phyloP scores from a whole-genome alignment of 2,888 invertebrate genomes.

The Choreutis nemorana region DNA sequence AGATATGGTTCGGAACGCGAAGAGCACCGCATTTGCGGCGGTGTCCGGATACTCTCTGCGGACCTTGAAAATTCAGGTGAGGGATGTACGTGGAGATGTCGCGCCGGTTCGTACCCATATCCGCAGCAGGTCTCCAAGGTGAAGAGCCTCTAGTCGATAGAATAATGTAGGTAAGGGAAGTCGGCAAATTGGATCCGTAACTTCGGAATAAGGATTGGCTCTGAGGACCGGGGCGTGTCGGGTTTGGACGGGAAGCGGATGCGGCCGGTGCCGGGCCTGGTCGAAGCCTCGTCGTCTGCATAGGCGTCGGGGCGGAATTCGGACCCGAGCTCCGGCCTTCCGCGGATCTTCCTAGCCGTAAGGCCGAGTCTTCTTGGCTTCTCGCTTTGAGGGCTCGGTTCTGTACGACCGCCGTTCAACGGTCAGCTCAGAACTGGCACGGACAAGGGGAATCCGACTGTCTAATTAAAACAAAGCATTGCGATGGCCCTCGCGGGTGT shows the following conservation, averaged over 20 bases:
- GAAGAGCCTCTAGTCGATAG: conserved; percentile 73
- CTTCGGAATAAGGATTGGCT: conserved; percentile 78
- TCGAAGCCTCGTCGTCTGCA: conserved; percentile 14
- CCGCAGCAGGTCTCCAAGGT: conserved; percentile 81
- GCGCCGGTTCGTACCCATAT: conserved; percentile 70
- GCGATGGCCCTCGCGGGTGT: conserved; percentile 69
- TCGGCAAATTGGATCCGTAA: conserved; percentile 73
- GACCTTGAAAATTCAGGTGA: conserved; percentile 38
- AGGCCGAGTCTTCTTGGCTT: conserved; percentile 24
- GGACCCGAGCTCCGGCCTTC: conserved; percentile 22
- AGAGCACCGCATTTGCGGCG: conserved; percentile 26
- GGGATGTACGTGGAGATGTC: conserved; percentile 32
- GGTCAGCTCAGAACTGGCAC: conserved; percentile 69
- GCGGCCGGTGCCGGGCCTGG: conserved; percentile 18
- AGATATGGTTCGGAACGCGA: conserved; percentile 55
- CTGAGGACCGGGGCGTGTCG: conserved; percentile 71
- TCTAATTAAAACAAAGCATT: conserved; percentile 76
- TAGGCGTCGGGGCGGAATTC: conserved; percentile 28
- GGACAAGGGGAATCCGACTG: conserved; percentile 72
- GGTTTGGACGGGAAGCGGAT: conserved; percentile 50
- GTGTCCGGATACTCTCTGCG: conserved; percentile 33
- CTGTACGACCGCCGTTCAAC: conserved; percentile 38
- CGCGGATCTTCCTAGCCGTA: conserved; percentile 21
- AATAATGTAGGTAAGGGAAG: conserved; percentile 73
- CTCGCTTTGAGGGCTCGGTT: conserved; percentile 17